Evolutionary conservation across 2,888 invertebrate species (phyloP).

Genomic region (Troilus luridus): DNA sequence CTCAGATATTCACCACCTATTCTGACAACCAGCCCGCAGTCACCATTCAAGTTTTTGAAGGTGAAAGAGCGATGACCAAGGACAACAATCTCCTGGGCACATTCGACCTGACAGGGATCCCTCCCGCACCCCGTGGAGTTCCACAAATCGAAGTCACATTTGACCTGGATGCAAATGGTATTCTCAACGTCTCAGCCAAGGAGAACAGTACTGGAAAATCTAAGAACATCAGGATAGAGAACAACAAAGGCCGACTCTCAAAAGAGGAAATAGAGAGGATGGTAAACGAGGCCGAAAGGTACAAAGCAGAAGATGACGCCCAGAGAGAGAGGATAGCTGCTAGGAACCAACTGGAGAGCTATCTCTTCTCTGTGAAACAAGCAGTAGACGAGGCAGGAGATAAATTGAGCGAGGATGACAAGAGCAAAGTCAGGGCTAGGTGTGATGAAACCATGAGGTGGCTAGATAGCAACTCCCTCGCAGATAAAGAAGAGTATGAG

Average conservation of each 20-base stretch:
- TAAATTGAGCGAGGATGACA: constrained; percentile 69
- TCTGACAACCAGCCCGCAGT: constrained; percentile 86
- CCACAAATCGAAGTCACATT: constrained; percentile 87
- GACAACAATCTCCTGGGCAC: constrained; percentile 89
- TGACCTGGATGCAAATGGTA: constrained; percentile 73
- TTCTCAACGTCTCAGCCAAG: constrained; percentile 69
- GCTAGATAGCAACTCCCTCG: constrained; percentile 71
- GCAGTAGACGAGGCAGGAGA: constrained; percentile 68
- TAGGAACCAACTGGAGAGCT: constrained; percentile 70
- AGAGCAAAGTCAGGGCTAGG: constrained; percentile 67
- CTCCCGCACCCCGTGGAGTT: constrained; percentile 86
- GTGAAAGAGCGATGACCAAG: constrained; percentile 88
- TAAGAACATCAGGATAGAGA: constrained; percentile 71
- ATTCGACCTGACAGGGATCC: constrained; percentile 81
- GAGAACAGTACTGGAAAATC: constrained; percentile 70
- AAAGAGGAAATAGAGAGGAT: constrained; percentile 72
- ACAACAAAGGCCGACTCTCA: constrained; percentile 71
- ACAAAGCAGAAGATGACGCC: constrained; percentile 68
- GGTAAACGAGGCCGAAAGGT: constrained; percentile 69
- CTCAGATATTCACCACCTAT: constrained; percentile 66
- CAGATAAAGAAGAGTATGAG: constrained; percentile 70
- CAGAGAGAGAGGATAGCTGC: constrained; percentile 69
- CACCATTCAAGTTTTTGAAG: constrained; percentile 84
- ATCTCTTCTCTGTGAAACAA: constrained; percentile 68
- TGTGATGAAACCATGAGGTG: constrained; percentile 69